phyloP scores from a whole-genome alignment of 2,888 invertebrate genomes.

The Catocala fraxini region DNA sequence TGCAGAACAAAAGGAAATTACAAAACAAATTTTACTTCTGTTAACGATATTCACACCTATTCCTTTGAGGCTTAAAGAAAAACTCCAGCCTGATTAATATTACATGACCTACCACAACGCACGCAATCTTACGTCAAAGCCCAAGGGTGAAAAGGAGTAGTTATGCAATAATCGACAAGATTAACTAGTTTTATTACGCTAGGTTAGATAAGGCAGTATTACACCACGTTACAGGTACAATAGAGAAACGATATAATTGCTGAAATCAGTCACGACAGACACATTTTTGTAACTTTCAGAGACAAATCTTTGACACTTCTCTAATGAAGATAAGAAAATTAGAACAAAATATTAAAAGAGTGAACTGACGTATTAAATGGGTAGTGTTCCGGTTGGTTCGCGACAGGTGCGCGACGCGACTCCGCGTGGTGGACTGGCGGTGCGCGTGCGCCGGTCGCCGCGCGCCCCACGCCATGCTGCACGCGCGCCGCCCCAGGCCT shows the following conservation, averaged over 20 bases:
- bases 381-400: conserved; percentile 56
- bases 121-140: conserved; percentile 44
- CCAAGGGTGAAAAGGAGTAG: conserved; percentile 48
- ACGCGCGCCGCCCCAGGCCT: conserved; percentile 50
- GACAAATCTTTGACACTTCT: conserved; percentile 1
- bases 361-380: conserved; percentile 54
- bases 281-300: conserved; percentile 24
- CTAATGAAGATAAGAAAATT: conserved; percentile 3
- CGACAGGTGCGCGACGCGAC: conserved; percentile 79
- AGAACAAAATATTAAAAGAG: conserved; percentile 29
- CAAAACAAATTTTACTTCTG: not conserved
- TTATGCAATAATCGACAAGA: conserved; percentile 49
- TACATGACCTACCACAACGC: conserved; percentile 47
- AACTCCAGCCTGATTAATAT: conserved; percentile 16
- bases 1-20: no score
- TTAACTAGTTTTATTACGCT: conserved; percentile 65
- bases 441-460: conserved; percentile 60
- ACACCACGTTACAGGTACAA: conserved; percentile 56
- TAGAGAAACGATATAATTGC: conserved; percentile 48
- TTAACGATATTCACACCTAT: not conserved
- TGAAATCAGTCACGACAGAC: conserved; percentile 35
- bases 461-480: conserved; percentile 56
- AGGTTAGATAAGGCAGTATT: conserved; percentile 73
- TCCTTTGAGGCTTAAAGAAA: conserved; percentile 3
- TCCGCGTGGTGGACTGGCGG: conserved; percentile 76